Percentiles rank a stretch among this genome's conserved stretches.
phyloP scores from a whole-genome alignment of 2,888 invertebrate genomes.

The Oscheius sp. region DNA sequence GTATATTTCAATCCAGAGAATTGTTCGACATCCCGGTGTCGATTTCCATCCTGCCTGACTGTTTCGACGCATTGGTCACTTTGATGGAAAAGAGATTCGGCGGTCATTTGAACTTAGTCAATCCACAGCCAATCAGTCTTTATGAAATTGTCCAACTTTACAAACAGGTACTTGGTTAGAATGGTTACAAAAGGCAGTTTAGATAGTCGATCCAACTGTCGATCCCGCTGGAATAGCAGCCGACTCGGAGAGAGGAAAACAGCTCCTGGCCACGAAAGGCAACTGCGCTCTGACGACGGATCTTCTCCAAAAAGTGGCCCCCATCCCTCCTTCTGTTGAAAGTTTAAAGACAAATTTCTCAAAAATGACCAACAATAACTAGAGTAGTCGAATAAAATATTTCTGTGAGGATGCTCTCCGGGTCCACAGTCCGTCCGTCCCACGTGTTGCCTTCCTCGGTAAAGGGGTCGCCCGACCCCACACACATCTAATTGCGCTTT shows the following conservation, averaged over 20 bases:
- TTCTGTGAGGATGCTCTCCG: neutral
- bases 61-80: constrained; percentile 63
- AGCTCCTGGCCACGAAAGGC: constrained; percentile 69
- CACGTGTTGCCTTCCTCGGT: too few relatives aligned
- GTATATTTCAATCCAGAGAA: constrained; percentile 47
- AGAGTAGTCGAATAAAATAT: neutral
- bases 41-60: constrained; percentile 71
- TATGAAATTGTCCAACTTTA: constrained; percentile 68
- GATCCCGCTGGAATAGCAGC: constrained; percentile 59
- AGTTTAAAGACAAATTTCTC: constrained; percentile 28
- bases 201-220: constrained; percentile 57
- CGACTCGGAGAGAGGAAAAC: constrained; percentile 63
- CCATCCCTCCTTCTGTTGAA: constrained; percentile 23
- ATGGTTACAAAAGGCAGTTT: neutral
- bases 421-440: neutral
- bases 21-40: constrained; percentile 72
- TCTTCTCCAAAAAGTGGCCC: constrained; percentile 22
- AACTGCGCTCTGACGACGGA: constrained; percentile 36
- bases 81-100: constrained; percentile 67
- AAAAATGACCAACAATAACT: constrained; percentile 21
- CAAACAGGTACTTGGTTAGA: constrained; percentile 54
- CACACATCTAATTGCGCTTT: constrained; percentile 17
- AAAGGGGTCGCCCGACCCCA: constrained; percentile 25
- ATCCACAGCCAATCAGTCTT: constrained; percentile 69
- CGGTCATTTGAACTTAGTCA: constrained; percentile 70